Conservation (phyloP, 2,888 invertebrate species). For the Agonum fuliginosum region DNA sequence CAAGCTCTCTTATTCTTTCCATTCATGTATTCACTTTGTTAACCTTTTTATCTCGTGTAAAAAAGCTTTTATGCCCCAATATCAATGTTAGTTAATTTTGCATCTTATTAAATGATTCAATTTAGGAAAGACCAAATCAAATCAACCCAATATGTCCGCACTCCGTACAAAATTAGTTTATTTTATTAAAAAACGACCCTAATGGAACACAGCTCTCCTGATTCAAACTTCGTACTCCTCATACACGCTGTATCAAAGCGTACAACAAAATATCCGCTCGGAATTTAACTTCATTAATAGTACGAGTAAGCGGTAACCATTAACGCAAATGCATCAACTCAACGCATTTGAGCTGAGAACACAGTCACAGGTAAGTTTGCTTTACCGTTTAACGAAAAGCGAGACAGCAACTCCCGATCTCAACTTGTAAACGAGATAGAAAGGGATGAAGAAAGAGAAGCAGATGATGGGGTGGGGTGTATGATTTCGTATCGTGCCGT, state of each 20-base stretch:
- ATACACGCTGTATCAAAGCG: constrained; percentile 1
- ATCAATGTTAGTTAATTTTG: too few species aligned
- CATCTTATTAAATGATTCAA: too few species aligned
- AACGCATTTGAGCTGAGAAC: constrained; percentile 29
- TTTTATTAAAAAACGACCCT: too few species aligned
- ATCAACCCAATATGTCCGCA: too few species aligned
- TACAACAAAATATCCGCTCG: constrained; percentile 24
- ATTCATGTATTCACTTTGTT: too few species aligned
- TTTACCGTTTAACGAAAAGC: constrained; percentile 21
- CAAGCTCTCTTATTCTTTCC: too few species aligned
- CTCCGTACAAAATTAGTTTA: too few species aligned
- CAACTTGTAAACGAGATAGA: background rate
- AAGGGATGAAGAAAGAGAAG: background rate
- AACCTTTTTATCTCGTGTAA: too few species aligned
- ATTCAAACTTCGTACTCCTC: constrained; percentile 2
- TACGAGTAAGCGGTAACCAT: constrained; percentile 29
- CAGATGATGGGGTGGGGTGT: too few species aligned
- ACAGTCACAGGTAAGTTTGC: constrained; percentile 45
- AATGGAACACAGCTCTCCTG: background rate
- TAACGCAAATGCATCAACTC: constrained; percentile 45
- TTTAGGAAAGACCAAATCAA: too few species aligned
- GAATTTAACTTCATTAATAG: constrained; percentile 45
- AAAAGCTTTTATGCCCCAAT: too few species aligned
- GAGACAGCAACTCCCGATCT: background rate
- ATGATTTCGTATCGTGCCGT: too few species aligned